Evolutionary conservation across 2,888 invertebrate species (phyloP).

Genomic region (Phaonia tiefii): DNA sequence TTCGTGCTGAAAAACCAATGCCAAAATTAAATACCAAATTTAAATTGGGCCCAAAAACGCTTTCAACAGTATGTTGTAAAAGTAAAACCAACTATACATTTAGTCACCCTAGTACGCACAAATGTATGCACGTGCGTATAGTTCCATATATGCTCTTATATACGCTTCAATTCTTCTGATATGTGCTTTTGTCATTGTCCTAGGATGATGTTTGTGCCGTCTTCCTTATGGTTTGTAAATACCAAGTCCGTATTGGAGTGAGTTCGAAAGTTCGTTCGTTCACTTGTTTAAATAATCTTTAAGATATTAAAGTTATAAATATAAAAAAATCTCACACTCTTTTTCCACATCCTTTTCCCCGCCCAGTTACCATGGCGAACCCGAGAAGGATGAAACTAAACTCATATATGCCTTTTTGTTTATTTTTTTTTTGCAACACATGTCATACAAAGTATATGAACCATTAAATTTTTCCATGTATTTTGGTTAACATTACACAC

Average conservation of each 20-base stretch:
- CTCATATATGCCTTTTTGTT: slow-evolving; percentile 37
- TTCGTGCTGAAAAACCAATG: no score
- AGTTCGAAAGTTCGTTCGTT: neutral
- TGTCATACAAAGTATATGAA: slow-evolving; percentile 52
- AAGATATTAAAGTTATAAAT: slow-evolving; percentile 31
- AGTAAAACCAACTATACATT: no score
- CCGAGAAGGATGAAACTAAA: slow-evolving; percentile 23
- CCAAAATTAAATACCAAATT: no score
- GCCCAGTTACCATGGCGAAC: neutral
- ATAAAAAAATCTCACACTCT: slow-evolving; percentile 3
- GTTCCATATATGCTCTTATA: neutral
- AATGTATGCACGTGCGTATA: neutral
- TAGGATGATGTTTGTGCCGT: neutral
- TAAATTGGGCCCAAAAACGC: no score
- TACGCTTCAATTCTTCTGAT: slow-evolving; percentile 19
- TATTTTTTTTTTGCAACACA: slow-evolving; percentile 38
- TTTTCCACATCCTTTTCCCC: neutral
- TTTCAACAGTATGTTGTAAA: no score
- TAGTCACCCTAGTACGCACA: no score
- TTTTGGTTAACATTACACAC: slow-evolving; percentile 44
- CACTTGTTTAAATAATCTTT: slow-evolving; percentile 27
- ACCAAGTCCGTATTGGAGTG: no score
- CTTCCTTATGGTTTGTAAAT: slow-evolving; percentile 18
- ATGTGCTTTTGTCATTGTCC: slow-evolving; percentile 10
- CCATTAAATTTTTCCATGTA: slow-evolving; percentile 55